Conservation (phyloP, 2,113 vertebrate genomes). For the Pygoscelis adeliae region DNA sequence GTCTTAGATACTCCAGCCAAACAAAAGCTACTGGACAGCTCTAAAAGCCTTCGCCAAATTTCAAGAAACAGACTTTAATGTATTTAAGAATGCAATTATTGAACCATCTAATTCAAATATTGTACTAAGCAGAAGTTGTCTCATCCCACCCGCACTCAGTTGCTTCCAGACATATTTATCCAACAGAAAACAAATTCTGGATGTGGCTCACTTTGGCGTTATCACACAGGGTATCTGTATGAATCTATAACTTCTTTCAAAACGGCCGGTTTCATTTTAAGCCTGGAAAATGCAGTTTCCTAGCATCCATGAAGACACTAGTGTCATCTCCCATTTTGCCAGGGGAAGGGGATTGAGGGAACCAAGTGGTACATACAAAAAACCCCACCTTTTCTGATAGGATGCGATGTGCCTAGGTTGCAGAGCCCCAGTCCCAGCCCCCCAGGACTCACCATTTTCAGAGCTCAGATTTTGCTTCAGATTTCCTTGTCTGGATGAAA, state of each 20-base stretch:
- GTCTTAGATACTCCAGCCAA: not conserved
- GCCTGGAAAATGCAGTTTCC: not conserved
- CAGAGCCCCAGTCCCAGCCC: not conserved
- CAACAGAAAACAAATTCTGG: not conserved
- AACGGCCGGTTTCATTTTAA: not conserved
- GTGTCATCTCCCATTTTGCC: not conserved
- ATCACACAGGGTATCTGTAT: not conserved
- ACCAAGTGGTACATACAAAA: fast-evolving
- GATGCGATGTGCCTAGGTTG: fast-evolving
- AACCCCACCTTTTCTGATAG: fast-evolving
- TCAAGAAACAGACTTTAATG: not conserved
- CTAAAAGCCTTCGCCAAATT: not conserved
- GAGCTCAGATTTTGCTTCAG: not conserved
- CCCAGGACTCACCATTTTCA: not conserved
- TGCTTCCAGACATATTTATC: not conserved
- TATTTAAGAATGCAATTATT: not conserved
- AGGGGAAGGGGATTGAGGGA: not conserved
- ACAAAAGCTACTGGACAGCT: constrained; percentile 39
- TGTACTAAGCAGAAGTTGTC: not conserved
- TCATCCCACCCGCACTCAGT: fast-evolving
- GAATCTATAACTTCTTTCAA: not conserved
- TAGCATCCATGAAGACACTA: fast-evolving
- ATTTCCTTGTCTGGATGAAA: not conserved
- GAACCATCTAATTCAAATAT: not conserved
- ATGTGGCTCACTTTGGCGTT: fast-evolving